A percentile compares a stretch with the other conserved stretches of the same genome.
Evolutionary conservation across 2,797 vertebrate species (phyloP).

Genomic region (Helicolenus hilgendorfi): DNA sequence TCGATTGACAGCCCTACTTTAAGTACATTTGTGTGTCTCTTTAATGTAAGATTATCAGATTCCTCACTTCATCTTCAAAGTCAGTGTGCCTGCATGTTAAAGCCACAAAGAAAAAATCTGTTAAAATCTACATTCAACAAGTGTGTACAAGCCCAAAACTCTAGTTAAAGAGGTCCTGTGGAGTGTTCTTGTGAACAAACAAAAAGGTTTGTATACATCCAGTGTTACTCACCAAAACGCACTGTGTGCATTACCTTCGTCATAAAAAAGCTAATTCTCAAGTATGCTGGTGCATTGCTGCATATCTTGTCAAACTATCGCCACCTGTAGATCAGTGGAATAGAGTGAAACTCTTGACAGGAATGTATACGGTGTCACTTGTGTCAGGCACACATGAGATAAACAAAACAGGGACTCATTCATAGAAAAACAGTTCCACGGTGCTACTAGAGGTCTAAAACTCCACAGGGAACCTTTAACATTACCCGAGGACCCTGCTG

Average conservation of each 20-base stretch:
- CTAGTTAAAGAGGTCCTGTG: neutral
- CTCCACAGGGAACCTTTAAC: neutral
- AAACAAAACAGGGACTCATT: neutral
- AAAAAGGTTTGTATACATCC: neutral
- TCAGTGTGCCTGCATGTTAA: neutral
- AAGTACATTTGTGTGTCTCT: neutral
- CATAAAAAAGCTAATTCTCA: neutral
- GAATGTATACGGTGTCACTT: no score
- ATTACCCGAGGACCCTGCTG: slow-evolving; percentile 7
- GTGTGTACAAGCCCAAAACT: slow-evolving; percentile 8
- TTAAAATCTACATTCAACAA: neutral
- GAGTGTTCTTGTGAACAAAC: neutral
- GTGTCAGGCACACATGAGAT: neutral
- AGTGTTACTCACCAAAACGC: neutral
- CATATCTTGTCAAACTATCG: neutral
- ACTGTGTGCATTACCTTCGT: neutral
- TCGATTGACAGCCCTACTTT: no score
- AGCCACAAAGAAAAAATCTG: neutral
- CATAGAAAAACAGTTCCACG: neutral
- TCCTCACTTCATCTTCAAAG: neutral
- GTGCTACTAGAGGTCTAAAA: neutral
- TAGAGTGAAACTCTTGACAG: no score
- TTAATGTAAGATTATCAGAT: neutral
- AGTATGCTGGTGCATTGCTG: neutral
- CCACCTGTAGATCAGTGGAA: neutral